Percentiles rank a stretch among this genome's conserved stretches.
These are phyloP conservation scores for Pycnonotus jocosus DNA, from an alignment of 2,113 vertebrate species.

Conservation along the genomic window DNA sequence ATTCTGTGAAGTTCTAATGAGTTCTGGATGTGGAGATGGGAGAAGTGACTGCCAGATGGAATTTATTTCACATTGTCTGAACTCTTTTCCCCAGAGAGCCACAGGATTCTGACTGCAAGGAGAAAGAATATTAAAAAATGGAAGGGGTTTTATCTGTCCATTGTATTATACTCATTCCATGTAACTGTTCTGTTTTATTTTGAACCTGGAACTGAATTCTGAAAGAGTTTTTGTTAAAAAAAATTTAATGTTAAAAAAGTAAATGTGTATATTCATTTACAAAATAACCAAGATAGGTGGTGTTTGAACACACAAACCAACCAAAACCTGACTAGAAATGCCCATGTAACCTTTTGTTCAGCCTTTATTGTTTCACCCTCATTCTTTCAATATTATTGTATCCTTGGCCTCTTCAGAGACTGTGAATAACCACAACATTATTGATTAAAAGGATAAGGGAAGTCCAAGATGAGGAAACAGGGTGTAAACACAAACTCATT, in stretches of 20 bases:
- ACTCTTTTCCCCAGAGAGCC: neutral
- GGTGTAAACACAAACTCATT: neutral
- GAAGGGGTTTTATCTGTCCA: neutral
- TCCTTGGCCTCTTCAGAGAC: neutral
- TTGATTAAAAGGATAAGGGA: neutral
- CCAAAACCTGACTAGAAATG: neutral
- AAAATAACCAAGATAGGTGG: neutral
- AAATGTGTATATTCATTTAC: neutral
- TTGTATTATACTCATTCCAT: neutral
- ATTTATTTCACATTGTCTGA: neutral
- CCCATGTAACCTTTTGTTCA: neutral
- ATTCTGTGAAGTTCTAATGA: neutral
- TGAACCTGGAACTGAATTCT: neutral
- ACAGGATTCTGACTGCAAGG: neutral
- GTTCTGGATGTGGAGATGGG: neutral
- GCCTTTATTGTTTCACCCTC: neutral
- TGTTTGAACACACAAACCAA: neutral
- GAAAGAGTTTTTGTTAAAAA: neutral
- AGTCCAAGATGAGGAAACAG: neutral
- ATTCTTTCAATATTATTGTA: neutral
- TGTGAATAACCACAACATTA: neutral
- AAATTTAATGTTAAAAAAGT: neutral
- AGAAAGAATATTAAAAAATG: neutral
- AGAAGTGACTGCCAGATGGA: neutral
- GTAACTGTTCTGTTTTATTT: neutral